Evolutionary conservation across 2,888 invertebrate genomes (phyloP), one percentile per base, ranked within the genome.

Genomic region (Amphimallon solstitiale): DNA sequence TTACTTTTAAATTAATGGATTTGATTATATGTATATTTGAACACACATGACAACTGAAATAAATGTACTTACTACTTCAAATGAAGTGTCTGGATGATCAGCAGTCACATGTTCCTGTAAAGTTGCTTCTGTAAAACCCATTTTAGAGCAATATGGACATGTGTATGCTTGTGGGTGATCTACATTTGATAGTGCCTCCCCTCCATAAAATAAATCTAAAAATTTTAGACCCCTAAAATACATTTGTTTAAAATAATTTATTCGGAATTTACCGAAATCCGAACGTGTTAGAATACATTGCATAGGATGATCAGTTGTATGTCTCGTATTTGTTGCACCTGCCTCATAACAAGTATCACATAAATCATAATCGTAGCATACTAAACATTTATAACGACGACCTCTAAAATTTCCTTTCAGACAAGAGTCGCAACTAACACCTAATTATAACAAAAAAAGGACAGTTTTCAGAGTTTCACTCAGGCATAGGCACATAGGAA

Each of bases 371-470:
- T 99, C 98, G 85, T 95, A 97, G 86, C 98, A 99, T 79, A 97
- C 92, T 83, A 99, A 90, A 87, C 98, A 99, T 89, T 99, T 99
- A 86, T 97, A 99, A 79, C 98, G 91, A 83, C 95, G 92, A 79
- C 98, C 98, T 84, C 94, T 90, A 84, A 98, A 98, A 86, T 98
- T 97, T 83, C 94, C 94, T 87, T 95, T 96, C 85, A 96, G 89
- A 89, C 98, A 98, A 81, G 96, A 95, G 91, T 98, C 98, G 90
- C 98, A 98, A 89, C 97, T 98, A 82, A 98, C 98, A 87, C 98
- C 98, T 96, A 83, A 75, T 87, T 86, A 78, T 79, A 70, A 72
- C 71, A 38, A 68, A 70, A 45, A 17, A 48, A 66, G 1, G 46
- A 10, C 12, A 63, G 21, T 51, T 19, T 46, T 12, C n/a, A 29